A percentile compares a stretch with the other conserved stretches of the same genome.
These are phyloP conservation scores for Eriosoma lanigerum DNA, from an alignment of 1,140 invertebrate species.

Conservation along the genomic window DNA sequence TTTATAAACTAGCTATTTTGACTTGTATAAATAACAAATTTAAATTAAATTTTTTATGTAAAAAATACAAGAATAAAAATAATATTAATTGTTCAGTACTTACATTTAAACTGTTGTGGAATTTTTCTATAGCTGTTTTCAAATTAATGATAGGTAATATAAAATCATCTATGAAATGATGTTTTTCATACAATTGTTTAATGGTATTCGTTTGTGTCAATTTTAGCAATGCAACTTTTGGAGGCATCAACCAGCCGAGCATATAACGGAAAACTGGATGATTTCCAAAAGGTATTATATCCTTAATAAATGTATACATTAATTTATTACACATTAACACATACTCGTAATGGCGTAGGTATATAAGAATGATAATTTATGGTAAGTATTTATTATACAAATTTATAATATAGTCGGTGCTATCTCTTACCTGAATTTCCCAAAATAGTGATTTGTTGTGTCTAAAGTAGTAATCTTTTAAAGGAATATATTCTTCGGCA, in stretches of 20 bases:
- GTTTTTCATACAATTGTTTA: slow-evolving; percentile 73
- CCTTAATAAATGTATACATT: slow-evolving; percentile 61
- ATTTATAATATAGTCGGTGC: not conserved
- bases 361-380: too few relatives aligned
- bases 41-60: too few relatives aligned
- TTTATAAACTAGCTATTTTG: too few relatives aligned
- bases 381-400: too few relatives aligned
- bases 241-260: slow-evolving; percentile 80
- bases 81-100: too few relatives aligned
- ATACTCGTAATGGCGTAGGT: too few relatives aligned
- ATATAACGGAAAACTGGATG: slow-evolving; percentile 71
- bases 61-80: too few relatives aligned
- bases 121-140: slow-evolving; percentile 65
- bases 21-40: too few relatives aligned
- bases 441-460: slow-evolving; percentile 81
- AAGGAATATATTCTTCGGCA: slow-evolving; percentile 72
- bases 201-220: slow-evolving; percentile 75
- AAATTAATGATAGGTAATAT: slow-evolving; percentile 70
- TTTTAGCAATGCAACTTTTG: slow-evolving; percentile 81
- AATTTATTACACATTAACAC: too few relatives aligned
- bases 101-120: slow-evolving; percentile 73
- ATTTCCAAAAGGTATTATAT: slow-evolving; percentile 86
- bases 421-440: slow-evolving; percentile 69
- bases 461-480: slow-evolving; percentile 80
- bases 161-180: slow-evolving; percentile 85